A percentile compares a stretch with the other conserved stretches of the same genome.
These are phyloP conservation scores for Rhinogobius similis DNA, from an alignment of 2,113 vertebrate species.

Conservation along the genomic window DNA sequence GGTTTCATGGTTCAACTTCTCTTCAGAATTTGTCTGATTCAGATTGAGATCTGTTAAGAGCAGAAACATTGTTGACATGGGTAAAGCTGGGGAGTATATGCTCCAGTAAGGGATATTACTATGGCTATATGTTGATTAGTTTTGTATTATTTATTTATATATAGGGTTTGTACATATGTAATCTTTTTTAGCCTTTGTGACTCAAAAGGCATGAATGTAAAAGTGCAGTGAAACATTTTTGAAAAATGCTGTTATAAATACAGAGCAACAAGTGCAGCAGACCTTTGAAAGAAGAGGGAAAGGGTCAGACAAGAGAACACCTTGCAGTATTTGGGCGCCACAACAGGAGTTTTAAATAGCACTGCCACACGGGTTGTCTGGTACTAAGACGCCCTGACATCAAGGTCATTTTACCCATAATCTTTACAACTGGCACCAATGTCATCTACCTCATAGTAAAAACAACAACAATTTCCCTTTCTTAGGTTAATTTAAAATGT, in stretches of 20 bases:
- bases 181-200: not conserved
- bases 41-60: slow-evolving; percentile 75
- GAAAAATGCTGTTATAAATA: not conserved
- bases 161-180: not conserved
- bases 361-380: slow-evolving; percentile 32
- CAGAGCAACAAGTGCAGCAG: not conserved
- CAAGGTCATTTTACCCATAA: slow-evolving; percentile 52
- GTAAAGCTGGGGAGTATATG: not conserved
- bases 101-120: not conserved
- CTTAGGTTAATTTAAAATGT: not conserved
- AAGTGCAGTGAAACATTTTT: not conserved
- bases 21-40: slow-evolving; percentile 78
- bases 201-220: not conserved
- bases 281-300: slow-evolving; percentile 1
- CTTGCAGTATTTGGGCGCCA: slow-evolving; percentile 57
- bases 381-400: slow-evolving; percentile 26
- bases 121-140: not conserved
- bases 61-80: not conserved
- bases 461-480: not conserved
- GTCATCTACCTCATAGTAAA: not conserved
- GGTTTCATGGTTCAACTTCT: slow-evolving; percentile 86
- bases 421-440: not conserved
- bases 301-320: slow-evolving; percentile 52
- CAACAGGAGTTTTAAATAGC: slow-evolving; percentile 71
- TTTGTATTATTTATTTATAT: not conserved